Evolutionary conservation across 2,113 vertebrate species (phyloP), one percentile per base, ranked within the genome.

Genomic region (Etheostoma cragini): DNA sequence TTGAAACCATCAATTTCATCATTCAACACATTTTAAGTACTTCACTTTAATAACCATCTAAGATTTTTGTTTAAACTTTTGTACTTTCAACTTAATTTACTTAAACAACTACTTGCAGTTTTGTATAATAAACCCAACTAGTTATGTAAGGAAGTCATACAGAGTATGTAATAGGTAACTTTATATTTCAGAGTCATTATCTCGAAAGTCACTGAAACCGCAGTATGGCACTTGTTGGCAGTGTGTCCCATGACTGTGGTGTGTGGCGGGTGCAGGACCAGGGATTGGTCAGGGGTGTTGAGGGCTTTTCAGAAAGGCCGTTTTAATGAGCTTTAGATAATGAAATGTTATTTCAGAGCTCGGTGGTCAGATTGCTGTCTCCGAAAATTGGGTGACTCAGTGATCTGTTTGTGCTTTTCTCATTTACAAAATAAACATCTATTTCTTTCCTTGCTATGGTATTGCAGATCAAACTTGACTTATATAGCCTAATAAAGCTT

Each of bases 261-360:
- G 49, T 81, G 85, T 57, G 42, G 60, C 1, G 52, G 67, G 60
- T 14, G 49, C 49, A 80, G 64, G 72, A 60, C 35, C 15, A 14
- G 33, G 26, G 72, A 78, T 78, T 67, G 73, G 63, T 54, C 70
- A 88, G 67, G 67, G 49, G 50, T 74, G 68, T 78, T 67, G 50
- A 73, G 76, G 46, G 53, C 52, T 86, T 88, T 81, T 88, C 75
- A 83, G 57, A 82, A 54, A 80, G 63, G 47, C 69, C 66, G 58
- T 78, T 90, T 82, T 91, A 92, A 90, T 93, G 88, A 89, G 86
- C 76, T 62, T 86, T 76, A 79, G 82, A 90, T 91, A 91, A 91
- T 89, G 71, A 91, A 88, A 76, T 90, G 85, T 88, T 93, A 86
- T 89, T 92, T 89, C 58, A 76, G 78, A 87, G 74, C 30, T 66